phyloP scores from a whole-genome alignment of 2,113 vertebrate species.

The Corythaeola cristata region DNA sequence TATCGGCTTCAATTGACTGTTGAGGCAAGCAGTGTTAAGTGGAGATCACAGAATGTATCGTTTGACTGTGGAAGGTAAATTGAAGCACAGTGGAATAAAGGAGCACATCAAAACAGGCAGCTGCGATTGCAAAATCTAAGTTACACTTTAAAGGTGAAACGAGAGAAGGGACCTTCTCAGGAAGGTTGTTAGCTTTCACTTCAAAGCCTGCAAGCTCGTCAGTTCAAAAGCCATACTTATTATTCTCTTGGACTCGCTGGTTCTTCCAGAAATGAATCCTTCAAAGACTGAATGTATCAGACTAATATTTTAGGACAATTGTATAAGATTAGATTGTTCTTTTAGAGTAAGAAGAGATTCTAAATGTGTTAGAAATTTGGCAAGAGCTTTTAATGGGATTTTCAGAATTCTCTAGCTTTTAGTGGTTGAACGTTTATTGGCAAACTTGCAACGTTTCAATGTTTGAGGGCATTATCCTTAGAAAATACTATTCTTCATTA shows the following conservation, averaged over 20 bases:
- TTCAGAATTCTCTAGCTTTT: neutral
- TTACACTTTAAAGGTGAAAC: neutral
- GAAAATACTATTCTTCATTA: neutral
- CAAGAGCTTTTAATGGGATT: neutral
- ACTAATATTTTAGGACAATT: neutral
- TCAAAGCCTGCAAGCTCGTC: neutral
- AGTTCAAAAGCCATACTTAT: neutral
- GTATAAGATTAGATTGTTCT: neutral
- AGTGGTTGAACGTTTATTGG: neutral
- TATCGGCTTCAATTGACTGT: neutral
- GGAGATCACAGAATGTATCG: accelerated
- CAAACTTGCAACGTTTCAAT: neutral
- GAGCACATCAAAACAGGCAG: neutral
- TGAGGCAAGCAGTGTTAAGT: neutral
- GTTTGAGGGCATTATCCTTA: neutral
- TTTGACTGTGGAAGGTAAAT: neutral
- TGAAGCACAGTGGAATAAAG: neutral
- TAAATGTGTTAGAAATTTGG: neutral
- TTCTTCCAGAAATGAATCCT: neutral
- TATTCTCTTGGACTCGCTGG: neutral
- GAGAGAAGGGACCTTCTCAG: neutral
- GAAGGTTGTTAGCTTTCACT: neutral
- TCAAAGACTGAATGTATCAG: neutral
- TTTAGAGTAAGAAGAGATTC: neutral
- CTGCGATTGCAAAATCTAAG: neutral